These are phyloP conservation scores for Congeria kusceri DNA, from an alignment of 2,888 invertebrate species.

Conservation along the genomic window DNA sequence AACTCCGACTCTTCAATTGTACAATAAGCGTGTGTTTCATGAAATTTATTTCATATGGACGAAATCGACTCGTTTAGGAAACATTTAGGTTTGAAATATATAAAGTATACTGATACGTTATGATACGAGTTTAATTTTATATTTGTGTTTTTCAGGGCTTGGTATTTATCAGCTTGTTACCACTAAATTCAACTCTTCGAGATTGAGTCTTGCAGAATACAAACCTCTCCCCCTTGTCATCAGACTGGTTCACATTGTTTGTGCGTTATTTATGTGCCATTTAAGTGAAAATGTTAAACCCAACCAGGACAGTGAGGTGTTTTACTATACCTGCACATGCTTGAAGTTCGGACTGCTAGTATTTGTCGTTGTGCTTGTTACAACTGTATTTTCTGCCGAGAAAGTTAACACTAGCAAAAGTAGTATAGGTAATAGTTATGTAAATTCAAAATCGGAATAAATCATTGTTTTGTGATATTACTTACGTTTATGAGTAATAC, in stretches of 20 bases:
- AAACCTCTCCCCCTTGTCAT: not conserved
- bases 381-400: conserved; percentile 3
- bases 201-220: not conserved
- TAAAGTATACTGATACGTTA: too few species aligned
- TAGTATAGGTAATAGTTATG: too few species aligned
- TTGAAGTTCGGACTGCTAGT: conserved; percentile 48
- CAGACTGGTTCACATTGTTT: conserved; percentile 30
- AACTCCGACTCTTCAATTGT: too few species aligned
- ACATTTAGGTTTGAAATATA: too few species aligned
- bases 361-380: conserved; percentile 30
- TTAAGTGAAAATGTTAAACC: conserved; percentile 52
- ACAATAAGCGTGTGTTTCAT: too few species aligned
- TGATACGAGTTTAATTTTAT: too few species aligned
- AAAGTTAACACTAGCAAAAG: not conserved
- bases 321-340: conserved; percentile 52
- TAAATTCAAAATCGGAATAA: too few species aligned
- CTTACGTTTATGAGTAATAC: too few species aligned
- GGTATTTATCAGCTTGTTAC: conserved; percentile 32
- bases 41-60: too few species aligned
- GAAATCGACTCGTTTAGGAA: too few species aligned
- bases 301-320: conserved; percentile 6
- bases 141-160: conserved; percentile 53
- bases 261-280: conserved; percentile 42
- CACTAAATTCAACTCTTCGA: not conserved
- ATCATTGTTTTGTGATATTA: too few species aligned